Percentiles rank a stretch among this genome's conserved stretches.
These are phyloP conservation scores for Shinisaurus crocodilurus DNA, from an alignment of 2,113 vertebrate species.

Conservation along the genomic window DNA sequence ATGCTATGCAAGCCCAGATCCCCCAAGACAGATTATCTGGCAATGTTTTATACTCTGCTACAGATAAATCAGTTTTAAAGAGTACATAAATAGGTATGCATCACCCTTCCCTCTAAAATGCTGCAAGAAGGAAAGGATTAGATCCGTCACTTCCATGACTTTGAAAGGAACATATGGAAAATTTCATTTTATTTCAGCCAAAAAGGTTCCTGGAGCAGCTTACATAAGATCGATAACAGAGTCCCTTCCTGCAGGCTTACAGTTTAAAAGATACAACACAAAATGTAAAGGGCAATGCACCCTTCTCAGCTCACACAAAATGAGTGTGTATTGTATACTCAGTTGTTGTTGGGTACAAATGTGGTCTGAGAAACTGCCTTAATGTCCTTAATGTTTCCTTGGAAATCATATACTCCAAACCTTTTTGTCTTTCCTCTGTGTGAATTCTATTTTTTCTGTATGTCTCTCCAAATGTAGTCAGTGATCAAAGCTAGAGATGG, in stretches of 20 bases:
- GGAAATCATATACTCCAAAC: background rate
- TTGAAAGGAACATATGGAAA: background rate
- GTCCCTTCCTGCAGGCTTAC: too few relatives aligned
- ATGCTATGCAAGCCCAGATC: background rate
- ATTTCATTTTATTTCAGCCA: background rate
- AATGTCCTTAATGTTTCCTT: background rate
- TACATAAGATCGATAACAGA: too few relatives aligned
- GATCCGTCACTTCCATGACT: background rate
- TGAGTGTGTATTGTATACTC: background rate
- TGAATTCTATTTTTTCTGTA: background rate
- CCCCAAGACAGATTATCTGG: background rate
- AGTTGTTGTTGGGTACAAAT: background rate
- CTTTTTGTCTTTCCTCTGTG: background rate
- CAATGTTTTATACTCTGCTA: background rate
- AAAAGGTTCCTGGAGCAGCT: background rate
- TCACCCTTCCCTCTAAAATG: background rate
- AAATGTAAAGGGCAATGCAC: too few relatives aligned
- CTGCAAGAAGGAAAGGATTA: background rate
- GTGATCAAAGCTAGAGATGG: background rate
- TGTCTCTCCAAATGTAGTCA: background rate
- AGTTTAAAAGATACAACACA: too few relatives aligned
- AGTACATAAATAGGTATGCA: background rate
- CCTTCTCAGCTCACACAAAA: background rate
- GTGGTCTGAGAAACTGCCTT: background rate
- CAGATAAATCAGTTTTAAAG: background rate